Conservation (phyloP, 2,888 invertebrate genomes). For the Patella depressa region DNA sequence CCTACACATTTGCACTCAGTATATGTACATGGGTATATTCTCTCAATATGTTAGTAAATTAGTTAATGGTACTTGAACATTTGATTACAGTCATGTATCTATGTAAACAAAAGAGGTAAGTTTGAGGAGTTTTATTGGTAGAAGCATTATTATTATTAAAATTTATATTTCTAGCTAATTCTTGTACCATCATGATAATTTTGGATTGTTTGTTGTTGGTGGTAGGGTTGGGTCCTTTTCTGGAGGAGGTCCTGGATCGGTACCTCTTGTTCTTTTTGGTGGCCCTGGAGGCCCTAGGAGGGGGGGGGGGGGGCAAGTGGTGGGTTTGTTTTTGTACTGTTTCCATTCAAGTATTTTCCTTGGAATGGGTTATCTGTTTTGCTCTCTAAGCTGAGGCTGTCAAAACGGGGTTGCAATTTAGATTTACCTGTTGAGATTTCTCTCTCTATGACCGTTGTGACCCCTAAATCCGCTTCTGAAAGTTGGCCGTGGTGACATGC, state of each 20-base stretch:
- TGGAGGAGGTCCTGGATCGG: background rate
- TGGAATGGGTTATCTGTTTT: background rate
- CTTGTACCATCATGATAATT: background rate
- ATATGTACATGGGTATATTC: no score
- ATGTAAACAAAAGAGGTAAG: no score
- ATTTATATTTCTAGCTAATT: background rate
- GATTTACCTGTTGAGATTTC: background rate
- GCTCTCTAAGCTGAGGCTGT: background rate
- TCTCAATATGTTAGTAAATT: no score
- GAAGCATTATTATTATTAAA: background rate
- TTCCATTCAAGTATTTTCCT: background rate
- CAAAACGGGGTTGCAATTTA: background rate
- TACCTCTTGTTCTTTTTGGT: background rate
- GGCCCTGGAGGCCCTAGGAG: background rate
- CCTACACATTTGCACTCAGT: no score
- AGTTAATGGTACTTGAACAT: no score
- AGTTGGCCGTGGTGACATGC: background rate
- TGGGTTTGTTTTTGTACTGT: background rate
- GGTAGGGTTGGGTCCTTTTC: background rate
- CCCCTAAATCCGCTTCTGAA: background rate
- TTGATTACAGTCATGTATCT: no score
- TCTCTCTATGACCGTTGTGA: background rate
- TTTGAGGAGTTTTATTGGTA: background rate
- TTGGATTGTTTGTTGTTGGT: background rate
- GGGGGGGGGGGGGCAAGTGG: background rate